A percentile compares a stretch with the other conserved stretches of the same genome.
Conservation (phyloP, 64 coral and sea anemone genomes). For the Astreopora myriophthalma region DNA sequence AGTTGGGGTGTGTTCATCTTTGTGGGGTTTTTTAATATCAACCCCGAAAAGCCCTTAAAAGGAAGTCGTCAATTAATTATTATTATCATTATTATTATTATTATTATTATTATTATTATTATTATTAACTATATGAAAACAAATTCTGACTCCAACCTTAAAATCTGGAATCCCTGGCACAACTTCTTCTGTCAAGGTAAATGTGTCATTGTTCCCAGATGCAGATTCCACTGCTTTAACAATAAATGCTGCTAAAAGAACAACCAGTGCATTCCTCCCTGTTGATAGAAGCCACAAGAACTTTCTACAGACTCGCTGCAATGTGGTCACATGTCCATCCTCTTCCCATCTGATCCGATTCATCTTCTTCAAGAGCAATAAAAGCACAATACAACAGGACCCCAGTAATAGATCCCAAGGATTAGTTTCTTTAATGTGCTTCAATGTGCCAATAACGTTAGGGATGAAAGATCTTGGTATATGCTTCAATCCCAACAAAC, state of each 20-base stretch:
- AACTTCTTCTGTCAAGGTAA: constrained; percentile 63
- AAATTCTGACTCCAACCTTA: constrained; percentile 51
- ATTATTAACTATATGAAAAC: neutral
- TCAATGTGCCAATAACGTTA: constrained; percentile 79
- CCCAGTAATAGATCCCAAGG: constrained; percentile 85
- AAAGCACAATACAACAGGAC: constrained; percentile 65
- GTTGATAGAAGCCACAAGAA: constrained; percentile 80
- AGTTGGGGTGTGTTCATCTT: no score
- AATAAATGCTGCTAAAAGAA: constrained; percentile 63
- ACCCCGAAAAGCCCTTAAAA: no score
- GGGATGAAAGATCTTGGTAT: constrained; percentile 67
- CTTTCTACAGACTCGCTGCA: constrained; percentile 73
- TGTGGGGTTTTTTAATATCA: no score
- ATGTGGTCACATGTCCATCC: constrained; percentile 32
- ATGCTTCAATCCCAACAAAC: constrained; percentile 72
- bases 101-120: no score
- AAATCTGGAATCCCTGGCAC: constrained; percentile 73
- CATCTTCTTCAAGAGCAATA: constrained; percentile 72
- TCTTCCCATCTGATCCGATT: constrained; percentile 80
- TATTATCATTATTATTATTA: no score
- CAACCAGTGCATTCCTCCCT: constrained; percentile 84
- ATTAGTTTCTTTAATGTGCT: constrained; percentile 74
- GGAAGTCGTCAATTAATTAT: no score
- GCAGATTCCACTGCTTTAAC: constrained; percentile 56
- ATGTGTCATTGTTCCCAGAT: neutral